Percentiles rank a stretch among this genome's conserved stretches.
Conservation (phyloP, 92 coral and sea anemone genomes). For the Pocillopora meandrina region DNA sequence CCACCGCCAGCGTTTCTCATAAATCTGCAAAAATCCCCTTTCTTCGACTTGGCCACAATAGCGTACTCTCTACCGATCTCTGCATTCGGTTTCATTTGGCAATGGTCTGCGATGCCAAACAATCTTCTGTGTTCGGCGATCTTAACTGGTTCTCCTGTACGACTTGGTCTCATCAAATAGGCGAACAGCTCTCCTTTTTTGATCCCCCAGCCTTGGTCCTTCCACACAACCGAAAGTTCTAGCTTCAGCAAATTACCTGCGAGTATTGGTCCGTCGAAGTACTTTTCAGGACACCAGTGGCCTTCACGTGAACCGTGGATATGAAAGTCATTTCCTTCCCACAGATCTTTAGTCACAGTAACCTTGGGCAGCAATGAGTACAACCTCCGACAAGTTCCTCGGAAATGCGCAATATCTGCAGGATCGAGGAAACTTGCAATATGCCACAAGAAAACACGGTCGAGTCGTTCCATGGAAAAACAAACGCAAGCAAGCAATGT, state of each 20-base stretch:
- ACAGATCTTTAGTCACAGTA: slow-evolving; percentile 1
- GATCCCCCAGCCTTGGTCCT: slow-evolving; percentile 66
- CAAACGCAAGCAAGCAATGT: not conserved
- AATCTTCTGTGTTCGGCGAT: slow-evolving; percentile 37
- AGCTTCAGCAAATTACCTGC: slow-evolving; percentile 32
- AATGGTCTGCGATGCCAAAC: slow-evolving; percentile 72
- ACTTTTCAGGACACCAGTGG: slow-evolving; percentile 44
- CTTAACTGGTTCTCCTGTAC: not conserved
- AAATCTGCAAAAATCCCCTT: slow-evolving; percentile 67
- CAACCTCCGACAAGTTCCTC: slow-evolving; percentile 36
- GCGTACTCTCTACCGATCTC: slow-evolving; percentile 17
- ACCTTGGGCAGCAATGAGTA: slow-evolving; percentile 45
- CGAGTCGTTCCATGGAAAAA: slow-evolving; percentile 13
- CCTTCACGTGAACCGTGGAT: slow-evolving; percentile 29
- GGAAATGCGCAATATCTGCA: slow-evolving; percentile 42
- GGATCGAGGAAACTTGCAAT: slow-evolving; percentile 45
- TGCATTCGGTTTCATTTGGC: not conserved
- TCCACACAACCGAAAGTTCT: slow-evolving; percentile 49
- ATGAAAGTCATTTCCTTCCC: slow-evolving; percentile 47
- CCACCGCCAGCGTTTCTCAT: slow-evolving; percentile 74
- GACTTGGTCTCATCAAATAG: slow-evolving; percentile 50
- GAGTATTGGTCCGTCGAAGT: slow-evolving; percentile 60
- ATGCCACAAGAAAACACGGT: slow-evolving; percentile 29
- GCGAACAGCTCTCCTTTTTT: slow-evolving; percentile 54
- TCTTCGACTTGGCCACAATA: slow-evolving; percentile 40